phyloP scores from a whole-genome alignment of 2,888 invertebrate species.

The Tinea semifulvella region DNA sequence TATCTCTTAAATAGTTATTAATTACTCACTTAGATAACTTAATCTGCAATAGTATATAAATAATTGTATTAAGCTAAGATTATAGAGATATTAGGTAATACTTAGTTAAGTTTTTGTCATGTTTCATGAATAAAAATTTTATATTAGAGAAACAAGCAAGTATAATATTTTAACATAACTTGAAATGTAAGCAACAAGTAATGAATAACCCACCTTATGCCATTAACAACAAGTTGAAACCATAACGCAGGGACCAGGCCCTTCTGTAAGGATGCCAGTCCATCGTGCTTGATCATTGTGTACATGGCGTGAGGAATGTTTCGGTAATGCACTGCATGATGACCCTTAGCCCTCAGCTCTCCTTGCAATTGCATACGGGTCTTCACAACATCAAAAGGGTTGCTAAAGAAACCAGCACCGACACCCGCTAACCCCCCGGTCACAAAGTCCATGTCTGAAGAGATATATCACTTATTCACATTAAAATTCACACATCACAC shows the following conservation, averaged over 20 bases:
- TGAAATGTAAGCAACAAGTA: neutral
- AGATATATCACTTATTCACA: neutral
- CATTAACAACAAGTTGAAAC: constrained; percentile 77
- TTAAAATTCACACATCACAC: neutral
- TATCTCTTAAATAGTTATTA: neutral
- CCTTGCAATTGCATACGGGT: constrained; percentile 89
- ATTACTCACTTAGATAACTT: neutral
- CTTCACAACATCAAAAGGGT: constrained; percentile 90
- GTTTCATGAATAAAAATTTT: neutral
- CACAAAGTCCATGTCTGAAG: constrained; percentile 71
- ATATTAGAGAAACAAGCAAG: no score
- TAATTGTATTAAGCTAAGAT: neutral
- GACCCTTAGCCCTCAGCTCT: constrained; percentile 75
- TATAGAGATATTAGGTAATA: neutral
- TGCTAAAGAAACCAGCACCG: constrained; percentile 84
- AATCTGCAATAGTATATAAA: constrained; percentile 1
- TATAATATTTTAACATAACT: neutral
- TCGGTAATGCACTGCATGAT: constrained; percentile 68
- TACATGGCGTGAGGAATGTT: constrained; percentile 85
- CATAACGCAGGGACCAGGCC: constrained; percentile 85
- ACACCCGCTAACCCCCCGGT: constrained; percentile 79
- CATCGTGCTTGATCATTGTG: constrained; percentile 79
- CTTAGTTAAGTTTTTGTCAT: neutral
- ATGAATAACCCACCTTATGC: constrained; percentile 51
- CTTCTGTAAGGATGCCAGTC: constrained; percentile 75